Evolutionary conservation across 2,797 vertebrate species (phyloP), one percentile per base, ranked within the genome.

Genomic region (Hippopotamyrus pictus): DNA sequence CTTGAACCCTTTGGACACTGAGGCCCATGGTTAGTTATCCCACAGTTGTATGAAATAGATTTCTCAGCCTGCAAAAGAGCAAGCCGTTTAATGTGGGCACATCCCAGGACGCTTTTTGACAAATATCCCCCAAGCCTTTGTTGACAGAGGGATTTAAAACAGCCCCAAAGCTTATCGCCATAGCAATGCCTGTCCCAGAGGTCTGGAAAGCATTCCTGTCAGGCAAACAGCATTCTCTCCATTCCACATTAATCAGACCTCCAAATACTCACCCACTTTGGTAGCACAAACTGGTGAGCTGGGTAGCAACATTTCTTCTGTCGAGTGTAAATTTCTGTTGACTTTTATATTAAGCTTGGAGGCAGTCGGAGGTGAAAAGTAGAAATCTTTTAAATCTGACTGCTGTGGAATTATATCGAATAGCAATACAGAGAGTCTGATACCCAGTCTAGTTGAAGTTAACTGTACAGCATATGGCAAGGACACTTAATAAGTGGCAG

Each of bases 91-190:
- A 89, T 76, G 88, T 88, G 91, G 73, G 91, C 90, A 65, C 88
- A 51, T 59, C 88, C 54, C 88, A 54, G 54, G 89, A 87, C 57
- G 41, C 90, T 86, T 92, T 92, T 92, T 89, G 92, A 90, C 91
- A 93, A 93, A 93, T 91, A 41, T 2, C 88, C 89, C 90, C 51
- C 93, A 92, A 93, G 90, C 89, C 91, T 93, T 92, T 93, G 92
- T 93, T 94, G 93, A 92, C 90, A 14, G 89, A 91, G 79, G 90
- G 93, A 92, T 93, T 95, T 93, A 88, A 92, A 93, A 88, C 86
- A 0, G 90, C 90, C 90, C 88, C 88, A 90, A 91, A 92, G 90
- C 92, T 91, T 90, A 91, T 93, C 92, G 91, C 90, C 92, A 91
- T 86, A 90, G 90, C 90, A 87, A 50, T 90, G 87, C 91, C 89